These are phyloP conservation scores for Toxotes jaculatrix DNA, from an alignment of 2,113 vertebrate species.

Conservation along the genomic window DNA sequence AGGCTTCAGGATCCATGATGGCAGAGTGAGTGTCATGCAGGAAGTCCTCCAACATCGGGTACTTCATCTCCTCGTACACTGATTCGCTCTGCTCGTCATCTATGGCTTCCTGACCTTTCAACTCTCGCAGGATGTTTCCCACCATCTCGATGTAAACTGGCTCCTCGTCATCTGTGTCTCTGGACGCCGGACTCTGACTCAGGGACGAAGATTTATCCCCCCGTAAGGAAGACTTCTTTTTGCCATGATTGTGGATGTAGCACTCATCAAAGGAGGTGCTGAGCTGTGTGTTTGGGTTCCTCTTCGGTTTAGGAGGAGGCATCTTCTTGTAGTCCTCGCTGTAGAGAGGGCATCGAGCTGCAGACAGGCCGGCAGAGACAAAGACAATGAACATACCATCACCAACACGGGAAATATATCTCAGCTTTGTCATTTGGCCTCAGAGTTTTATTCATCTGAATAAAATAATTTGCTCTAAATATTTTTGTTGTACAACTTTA, in stretches of 20 bases:
- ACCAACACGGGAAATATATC: too few relatives aligned
- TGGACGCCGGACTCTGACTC: conserved; percentile 84
- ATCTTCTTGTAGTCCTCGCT: conserved; percentile 94
- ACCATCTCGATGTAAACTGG: conserved; percentile 99
- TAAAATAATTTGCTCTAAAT: too few relatives aligned
- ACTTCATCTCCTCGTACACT: conserved; percentile 99
- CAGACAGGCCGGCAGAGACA: conserved; percentile 56
- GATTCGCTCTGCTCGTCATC: conserved; percentile 93
- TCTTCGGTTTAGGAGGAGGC: conserved; percentile 96
- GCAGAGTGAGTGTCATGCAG: conserved; percentile 87
- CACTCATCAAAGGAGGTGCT: conserved; percentile 97
- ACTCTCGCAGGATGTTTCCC: conserved; percentile 92
- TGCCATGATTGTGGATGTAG: conserved; percentile 87
- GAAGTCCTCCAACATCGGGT: conserved; percentile 90
- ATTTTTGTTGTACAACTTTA: too few relatives aligned
- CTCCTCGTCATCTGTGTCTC: conserved; percentile 90
- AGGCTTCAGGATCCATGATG: conserved; percentile 87
- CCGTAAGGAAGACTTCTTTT: conserved; percentile 84
- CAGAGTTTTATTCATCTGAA: too few relatives aligned
- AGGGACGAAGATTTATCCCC: conserved; percentile 87
- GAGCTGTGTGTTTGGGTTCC: conserved; percentile 97
- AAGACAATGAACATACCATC: conserved; percentile 44
- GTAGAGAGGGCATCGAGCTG: conserved; percentile 87
- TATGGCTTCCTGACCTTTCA: conserved; percentile 81
- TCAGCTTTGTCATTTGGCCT: too few relatives aligned